phyloP scores from a whole-genome alignment of 2,113 vertebrate genomes.

The Natator depressus region DNA sequence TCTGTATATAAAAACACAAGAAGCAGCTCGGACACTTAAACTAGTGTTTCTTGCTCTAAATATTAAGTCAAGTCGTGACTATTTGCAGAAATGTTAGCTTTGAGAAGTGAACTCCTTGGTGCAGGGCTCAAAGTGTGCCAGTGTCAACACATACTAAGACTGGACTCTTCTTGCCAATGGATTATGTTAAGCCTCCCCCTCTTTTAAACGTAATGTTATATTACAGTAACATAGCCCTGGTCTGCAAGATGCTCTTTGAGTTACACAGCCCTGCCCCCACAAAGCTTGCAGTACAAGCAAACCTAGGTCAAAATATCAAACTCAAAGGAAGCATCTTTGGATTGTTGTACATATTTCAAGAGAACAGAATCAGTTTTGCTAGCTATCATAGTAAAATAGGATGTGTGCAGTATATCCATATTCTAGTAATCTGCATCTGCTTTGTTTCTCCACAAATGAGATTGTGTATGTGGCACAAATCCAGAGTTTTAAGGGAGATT shows the following conservation, averaged over 20 bases:
- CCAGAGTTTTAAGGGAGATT: not conserved
- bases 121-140: slow-evolving; percentile 15
- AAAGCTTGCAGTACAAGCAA: not conserved
- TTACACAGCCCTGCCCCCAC: not conserved
- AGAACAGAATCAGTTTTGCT: not conserved
- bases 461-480: not conserved
- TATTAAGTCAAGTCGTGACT: not conserved
- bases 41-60: no score
- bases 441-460: not conserved
- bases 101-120: slow-evolving; percentile 29
- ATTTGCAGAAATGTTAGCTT: not conserved
- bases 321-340: not conserved
- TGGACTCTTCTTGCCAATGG: not conserved
- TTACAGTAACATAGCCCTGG: not conserved
- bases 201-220: not conserved
- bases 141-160: not conserved
- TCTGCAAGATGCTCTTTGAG: not conserved
- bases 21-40: not conserved
- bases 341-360: not conserved
- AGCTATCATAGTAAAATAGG: not conserved
- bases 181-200: not conserved
- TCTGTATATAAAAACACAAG: not conserved
- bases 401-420: not conserved
- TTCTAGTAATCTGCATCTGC: not conserved
- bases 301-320: not conserved